Base-by-base conservation (phyloP, 1,140 invertebrate species). In the Sarcophaga peregrina region DNA sequence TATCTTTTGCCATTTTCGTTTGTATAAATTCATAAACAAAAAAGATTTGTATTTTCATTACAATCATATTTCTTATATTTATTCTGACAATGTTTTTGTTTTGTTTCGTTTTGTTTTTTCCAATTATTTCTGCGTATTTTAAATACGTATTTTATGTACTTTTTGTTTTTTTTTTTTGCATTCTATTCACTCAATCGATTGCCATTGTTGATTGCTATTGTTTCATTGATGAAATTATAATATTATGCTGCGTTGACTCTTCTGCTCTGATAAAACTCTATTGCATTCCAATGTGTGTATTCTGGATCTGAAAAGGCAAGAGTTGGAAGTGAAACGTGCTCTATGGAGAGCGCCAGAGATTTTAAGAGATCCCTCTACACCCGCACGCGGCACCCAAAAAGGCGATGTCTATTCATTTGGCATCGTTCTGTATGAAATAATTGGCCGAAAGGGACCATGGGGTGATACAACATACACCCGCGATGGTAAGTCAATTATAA, bases 381-480 rank as follows among this genome's bases (percentile, higher is more conserved):
- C 92, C 83, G 94, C 95, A 20, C 92, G 92, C 83, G 96, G 96
- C 48, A 94, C 95, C 8, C 96, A 96, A 91, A 91, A 95, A 4
- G 97, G 94, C 0, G 97, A 98, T 90, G 96, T 98, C 80, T 98
- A 97, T 90, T 96, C 96, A 83, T 97, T 98, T 89, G 96, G 95
- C 13, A 98, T 98, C 84, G 94, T 98, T 83, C 94, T 98, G 91
- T 96, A 97, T 89, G 97, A 98, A 91, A 95, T 98, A 8, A 94
- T 98, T 48, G 94, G 96, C 13, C 92, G 96, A 80, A 95, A 95
- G 52, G 95, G 96, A 85, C 96, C 96, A 5, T 97, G 96, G 95
- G 95, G 95, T 0, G 92, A 93, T 54, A 92, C 92, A 0, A 86
- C 91, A 54, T 89, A 94, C 54, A 91, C 93, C 11, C 91, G 93